A percentile compares a stretch with the other conserved stretches of the same genome.
Conservation (phyloP, 2,113 vertebrate genomes). For the Aix galericulata region DNA sequence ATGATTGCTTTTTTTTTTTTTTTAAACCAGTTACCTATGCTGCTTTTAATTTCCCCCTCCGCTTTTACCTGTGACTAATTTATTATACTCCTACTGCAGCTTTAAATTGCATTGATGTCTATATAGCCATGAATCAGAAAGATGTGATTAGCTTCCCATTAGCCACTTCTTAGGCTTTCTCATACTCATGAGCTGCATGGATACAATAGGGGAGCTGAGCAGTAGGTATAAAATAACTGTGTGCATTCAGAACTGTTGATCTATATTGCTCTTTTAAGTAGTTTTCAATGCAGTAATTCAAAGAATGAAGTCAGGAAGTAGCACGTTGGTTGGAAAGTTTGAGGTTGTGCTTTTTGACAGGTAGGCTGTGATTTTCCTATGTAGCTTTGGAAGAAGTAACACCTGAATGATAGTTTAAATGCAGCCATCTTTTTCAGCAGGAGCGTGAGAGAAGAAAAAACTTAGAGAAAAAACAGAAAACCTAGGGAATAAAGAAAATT, state of each 20-base stretch:
- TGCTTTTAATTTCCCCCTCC: constrained; percentile 5
- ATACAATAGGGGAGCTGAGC: background rate
- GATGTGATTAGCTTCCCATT: constrained; percentile 33
- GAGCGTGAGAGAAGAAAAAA: background rate
- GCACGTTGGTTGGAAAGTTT: background rate
- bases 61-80: constrained; percentile 34
- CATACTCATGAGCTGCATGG: background rate
- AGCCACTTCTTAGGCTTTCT: background rate
- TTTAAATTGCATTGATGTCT: background rate
- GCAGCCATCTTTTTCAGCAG: background rate
- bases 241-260: background rate
- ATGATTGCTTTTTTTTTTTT: background rate
- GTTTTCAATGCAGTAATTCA: background rate
- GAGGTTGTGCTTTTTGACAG: background rate
- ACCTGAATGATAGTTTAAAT: background rate
- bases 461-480: accelerated
- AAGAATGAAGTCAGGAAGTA: background rate
- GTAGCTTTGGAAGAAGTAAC: background rate
- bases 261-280: background rate
- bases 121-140: constrained; percentile 40
- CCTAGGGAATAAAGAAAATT: background rate
- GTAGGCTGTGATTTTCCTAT: background rate
- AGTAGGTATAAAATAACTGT: background rate
- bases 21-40: background rate
- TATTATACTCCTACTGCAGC: constrained; percentile 12